A percentile compares a stretch with the other conserved stretches of the same genome.
phyloP scores from a whole-genome alignment of 2,113 vertebrate genomes.

The Silurus meridionalis region DNA sequence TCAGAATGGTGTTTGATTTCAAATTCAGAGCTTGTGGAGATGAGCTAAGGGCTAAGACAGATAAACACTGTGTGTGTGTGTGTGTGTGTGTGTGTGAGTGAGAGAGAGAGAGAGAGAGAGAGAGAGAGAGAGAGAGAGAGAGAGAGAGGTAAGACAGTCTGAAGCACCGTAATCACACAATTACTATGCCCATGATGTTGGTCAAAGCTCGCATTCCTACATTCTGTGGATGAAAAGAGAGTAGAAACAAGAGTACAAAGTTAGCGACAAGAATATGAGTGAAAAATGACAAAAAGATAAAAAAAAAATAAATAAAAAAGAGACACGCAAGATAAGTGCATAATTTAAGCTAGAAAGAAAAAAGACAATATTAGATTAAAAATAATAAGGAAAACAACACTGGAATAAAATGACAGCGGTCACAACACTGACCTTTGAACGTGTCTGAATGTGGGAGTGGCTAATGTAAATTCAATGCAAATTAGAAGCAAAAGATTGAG shows the following conservation, averaged over 20 bases:
- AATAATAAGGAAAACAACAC: not conserved
- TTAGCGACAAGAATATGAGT: not conserved
- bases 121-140: not conserved
- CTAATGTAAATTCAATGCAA: not conserved
- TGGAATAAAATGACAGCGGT: not conserved
- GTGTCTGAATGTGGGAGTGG: not conserved
- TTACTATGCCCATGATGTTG: slow-evolving; percentile 52
- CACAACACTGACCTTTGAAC: not conserved
- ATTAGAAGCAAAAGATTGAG: not conserved
- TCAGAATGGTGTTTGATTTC: slow-evolving; percentile 51
- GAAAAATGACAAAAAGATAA: not conserved
- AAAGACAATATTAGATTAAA: not conserved
- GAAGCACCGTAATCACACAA: slow-evolving; percentile 30
- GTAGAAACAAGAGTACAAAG: not conserved
- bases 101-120: not conserved
- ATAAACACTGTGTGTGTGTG: not conserved
- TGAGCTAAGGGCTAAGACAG: slow-evolving; percentile 30
- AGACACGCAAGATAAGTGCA: not conserved
- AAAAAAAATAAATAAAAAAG: not conserved
- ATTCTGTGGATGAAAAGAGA: slow-evolving; percentile 16
- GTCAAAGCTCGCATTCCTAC: slow-evolving; percentile 16
- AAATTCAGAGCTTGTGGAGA: slow-evolving; percentile 24
- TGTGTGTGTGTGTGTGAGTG: not conserved
- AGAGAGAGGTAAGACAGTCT: not conserved
- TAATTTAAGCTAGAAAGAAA: not conserved